Percentiles rank a stretch among this genome's conserved stretches.
These are phyloP conservation scores for Orthosia gracilis DNA, from an alignment of 2,888 invertebrate genomes.

Conservation along the genomic window DNA sequence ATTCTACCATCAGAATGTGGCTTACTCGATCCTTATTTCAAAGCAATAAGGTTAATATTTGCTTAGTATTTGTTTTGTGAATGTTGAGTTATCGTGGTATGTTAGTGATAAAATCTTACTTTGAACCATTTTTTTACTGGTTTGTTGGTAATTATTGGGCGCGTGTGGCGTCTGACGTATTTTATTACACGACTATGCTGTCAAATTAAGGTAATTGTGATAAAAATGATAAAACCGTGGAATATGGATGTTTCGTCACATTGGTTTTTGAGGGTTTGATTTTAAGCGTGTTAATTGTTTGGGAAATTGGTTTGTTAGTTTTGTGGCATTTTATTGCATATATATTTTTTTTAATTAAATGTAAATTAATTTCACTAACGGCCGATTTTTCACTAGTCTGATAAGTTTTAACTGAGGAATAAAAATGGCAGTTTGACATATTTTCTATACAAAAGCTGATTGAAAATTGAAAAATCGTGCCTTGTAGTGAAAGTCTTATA, in stretches of 20 bases:
- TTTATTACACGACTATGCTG: constrained; percentile 70
- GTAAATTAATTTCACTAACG: not conserved
- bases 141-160: constrained; percentile 72
- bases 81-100: constrained; percentile 20
- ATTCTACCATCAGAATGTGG: too few species aligned
- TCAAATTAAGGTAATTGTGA: constrained; percentile 75
- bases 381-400: too few species aligned
- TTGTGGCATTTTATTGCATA: not conserved
- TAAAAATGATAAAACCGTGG: constrained; percentile 64
- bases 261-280: constrained; percentile 55
- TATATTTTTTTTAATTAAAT: not conserved
- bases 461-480: too few species aligned
- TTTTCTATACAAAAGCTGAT: too few species aligned
- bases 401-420: too few species aligned
- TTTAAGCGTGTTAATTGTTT: constrained; percentile 63
- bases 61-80: constrained; percentile 9
- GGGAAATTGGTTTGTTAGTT: constrained; percentile 54
- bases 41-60: constrained; percentile 29
- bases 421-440: too few species aligned
- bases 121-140: constrained; percentile 72
- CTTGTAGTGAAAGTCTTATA: too few species aligned
- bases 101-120: constrained; percentile 73
- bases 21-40: not conserved
- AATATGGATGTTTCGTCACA: constrained; percentile 65
- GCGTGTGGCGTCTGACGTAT: constrained; percentile 69